phyloP scores from a whole-genome alignment of 2,113 vertebrate species.

The Platycercus adscitus region DNA sequence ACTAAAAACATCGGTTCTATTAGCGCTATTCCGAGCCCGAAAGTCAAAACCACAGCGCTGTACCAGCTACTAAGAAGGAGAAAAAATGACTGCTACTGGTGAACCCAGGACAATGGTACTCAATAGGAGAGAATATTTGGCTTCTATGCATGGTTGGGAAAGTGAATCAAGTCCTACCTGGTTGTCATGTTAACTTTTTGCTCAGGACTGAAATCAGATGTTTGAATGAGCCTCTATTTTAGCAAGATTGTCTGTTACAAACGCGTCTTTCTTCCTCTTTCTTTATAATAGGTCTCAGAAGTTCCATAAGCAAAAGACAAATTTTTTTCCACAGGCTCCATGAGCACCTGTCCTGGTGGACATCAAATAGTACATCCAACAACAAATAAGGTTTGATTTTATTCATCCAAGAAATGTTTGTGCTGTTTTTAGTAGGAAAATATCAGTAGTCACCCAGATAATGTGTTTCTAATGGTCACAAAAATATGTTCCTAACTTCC shows the following conservation, averaged over 20 bases:
- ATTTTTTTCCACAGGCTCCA: background rate
- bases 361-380: background rate
- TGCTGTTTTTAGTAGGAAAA: background rate
- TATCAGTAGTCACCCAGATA: background rate
- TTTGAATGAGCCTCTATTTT: conserved; percentile 12
- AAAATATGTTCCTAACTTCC: background rate
- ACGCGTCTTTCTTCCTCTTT: background rate
- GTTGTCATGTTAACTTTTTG: background rate
- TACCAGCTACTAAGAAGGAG: too few species aligned
- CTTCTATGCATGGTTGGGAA: background rate
- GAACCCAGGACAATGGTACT: background rate
- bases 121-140: background rate
- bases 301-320: background rate
- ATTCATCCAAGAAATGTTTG: background rate
- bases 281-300: conserved; percentile 11
- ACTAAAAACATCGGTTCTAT: too few species aligned
- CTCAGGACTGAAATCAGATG: conserved; percentile 34
- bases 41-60: too few species aligned
- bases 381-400: background rate
- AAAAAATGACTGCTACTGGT: too few species aligned
- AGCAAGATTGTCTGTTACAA: background rate
- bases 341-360: background rate
- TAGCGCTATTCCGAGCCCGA: too few species aligned
- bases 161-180: background rate
- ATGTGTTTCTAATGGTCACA: background rate